Percentiles rank a stretch among this genome's conserved stretches.
Conservation (phyloP, 30 jellyfish, hydroid and myxozoan genomes). For the Euphysa ruthae region DNA sequence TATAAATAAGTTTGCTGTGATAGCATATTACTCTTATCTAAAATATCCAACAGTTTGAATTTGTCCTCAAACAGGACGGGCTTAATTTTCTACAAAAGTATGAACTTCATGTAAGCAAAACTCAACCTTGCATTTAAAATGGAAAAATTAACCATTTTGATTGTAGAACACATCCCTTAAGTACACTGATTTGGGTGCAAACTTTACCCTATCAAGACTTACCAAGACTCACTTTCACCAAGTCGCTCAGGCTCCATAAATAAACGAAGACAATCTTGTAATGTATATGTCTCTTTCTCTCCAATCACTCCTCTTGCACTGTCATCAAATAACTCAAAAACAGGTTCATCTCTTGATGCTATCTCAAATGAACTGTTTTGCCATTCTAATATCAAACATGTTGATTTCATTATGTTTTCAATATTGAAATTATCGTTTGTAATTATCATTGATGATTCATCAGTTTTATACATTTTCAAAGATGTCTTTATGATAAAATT, state of each 20-base stretch:
- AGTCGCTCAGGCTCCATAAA: conserved; percentile 86
- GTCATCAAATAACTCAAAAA: background rate
- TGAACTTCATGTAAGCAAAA: too few species aligned
- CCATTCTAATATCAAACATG: conserved; percentile 61
- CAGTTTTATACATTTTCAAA: conserved; percentile 27
- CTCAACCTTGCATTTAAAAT: too few species aligned
- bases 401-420: conserved; percentile 35
- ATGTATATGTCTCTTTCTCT: conserved; percentile 38
- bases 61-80: too few species aligned
- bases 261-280: conserved; percentile 66
- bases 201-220: background rate
- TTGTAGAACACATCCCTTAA: background rate
- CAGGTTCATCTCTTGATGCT: conserved; percentile 24
- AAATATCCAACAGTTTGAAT: background rate
- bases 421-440: conserved; percentile 39
- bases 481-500: conserved; percentile 41
- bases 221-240: conserved; percentile 80
- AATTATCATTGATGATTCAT: conserved; percentile 38
- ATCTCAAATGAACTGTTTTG: conserved; percentile 21
- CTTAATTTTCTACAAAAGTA: too few species aligned
- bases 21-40: background rate
- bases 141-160: too few species aligned
- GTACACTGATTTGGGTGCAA: background rate
- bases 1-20: background rate
- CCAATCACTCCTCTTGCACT: conserved; percentile 14